Percentiles rank a stretch among this genome's conserved stretches.
These are phyloP conservation scores for Drosophila kanapiae DNA, from an alignment of 1,140 invertebrate genomes.

Conservation along the genomic window DNA sequence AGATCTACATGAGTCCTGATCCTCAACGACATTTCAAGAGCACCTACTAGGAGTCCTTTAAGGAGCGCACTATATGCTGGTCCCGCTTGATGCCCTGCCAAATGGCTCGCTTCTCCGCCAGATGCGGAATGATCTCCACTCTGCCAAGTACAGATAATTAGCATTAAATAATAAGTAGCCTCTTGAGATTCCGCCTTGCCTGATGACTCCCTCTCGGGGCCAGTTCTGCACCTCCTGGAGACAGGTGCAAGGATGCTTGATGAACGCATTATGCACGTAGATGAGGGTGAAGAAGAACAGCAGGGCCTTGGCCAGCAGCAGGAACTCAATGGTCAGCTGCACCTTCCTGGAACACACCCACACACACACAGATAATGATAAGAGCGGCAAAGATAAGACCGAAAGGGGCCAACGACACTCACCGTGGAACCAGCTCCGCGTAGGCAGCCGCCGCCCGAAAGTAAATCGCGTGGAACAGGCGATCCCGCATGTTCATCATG, in stretches of 20 bases:
- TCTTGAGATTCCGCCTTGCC: conserved; percentile 71
- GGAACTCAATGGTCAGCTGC: conserved; percentile 95
- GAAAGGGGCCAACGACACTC: conserved; percentile 17
- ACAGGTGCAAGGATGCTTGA: conserved; percentile 96
- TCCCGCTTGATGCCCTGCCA: conserved; percentile 88
- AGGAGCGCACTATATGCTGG: conserved; percentile 54
- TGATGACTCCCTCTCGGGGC: conserved; percentile 97
- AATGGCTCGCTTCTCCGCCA: conserved; percentile 92
- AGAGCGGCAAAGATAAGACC: conserved; percentile 4
- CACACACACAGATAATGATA: neutral
- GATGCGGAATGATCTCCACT: conserved; percentile 97
- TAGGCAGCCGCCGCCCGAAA: conserved; percentile 96
- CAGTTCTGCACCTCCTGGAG: conserved; percentile 95
- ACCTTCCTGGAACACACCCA: conserved; percentile 87
- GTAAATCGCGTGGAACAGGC: conserved; percentile 98
- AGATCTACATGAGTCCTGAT: neutral
- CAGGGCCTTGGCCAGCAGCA: conserved; percentile 95
- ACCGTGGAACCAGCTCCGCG: conserved; percentile 92
- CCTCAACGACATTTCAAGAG: neutral
- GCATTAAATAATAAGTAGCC: neutral
- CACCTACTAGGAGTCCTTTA: conserved; percentile 75
- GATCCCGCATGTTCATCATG: conserved; percentile 93
- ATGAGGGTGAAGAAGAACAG: conserved; percentile 95
- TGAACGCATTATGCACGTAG: conserved; percentile 98
- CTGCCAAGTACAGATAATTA: conserved; percentile 32